These are phyloP conservation scores for Meteorus sp. DNA, from an alignment of 1,140 invertebrate species.

Conservation along the genomic window DNA sequence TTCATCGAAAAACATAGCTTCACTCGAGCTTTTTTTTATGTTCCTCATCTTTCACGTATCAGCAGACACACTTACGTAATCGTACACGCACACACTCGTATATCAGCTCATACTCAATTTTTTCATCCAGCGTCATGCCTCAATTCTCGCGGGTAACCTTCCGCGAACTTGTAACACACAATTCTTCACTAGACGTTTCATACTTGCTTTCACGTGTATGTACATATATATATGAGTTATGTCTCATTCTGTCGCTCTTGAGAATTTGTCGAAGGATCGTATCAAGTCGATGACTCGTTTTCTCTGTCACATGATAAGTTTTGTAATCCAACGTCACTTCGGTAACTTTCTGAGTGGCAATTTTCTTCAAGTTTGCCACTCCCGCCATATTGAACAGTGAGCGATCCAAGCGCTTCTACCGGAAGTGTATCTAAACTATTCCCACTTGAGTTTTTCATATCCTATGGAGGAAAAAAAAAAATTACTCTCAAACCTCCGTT, in stretches of 20 bases:
- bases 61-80: background rate
- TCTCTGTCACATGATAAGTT: slow-evolving; percentile 29
- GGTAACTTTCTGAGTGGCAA: slow-evolving; percentile 34
- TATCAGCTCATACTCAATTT: slow-evolving; percentile 4
- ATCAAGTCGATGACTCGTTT: slow-evolving; percentile 32
- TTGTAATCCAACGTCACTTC: slow-evolving; percentile 32
- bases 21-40: slow-evolving; percentile 9
- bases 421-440: too few relatives aligned
- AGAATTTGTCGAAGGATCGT: background rate
- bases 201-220: too few relatives aligned
- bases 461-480: too few relatives aligned
- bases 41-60: background rate
- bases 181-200: too few relatives aligned
- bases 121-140: slow-evolving; percentile 9
- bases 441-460: too few relatives aligned
- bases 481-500: too few relatives aligned
- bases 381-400: background rate
- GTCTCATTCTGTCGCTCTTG: slow-evolving; percentile 15
- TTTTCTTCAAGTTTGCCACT: slow-evolving; percentile 19
- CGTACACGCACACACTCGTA: background rate
- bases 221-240: background rate
- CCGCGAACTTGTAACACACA: slow-evolving; percentile 11
- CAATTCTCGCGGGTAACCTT: slow-evolving; percentile 4
- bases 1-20: slow-evolving; percentile 36
- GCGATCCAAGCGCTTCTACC: background rate